Percentiles rank a stretch among this genome's conserved stretches.
These are phyloP conservation scores for Ceriagrion tenellum DNA, from an alignment of 2,888 invertebrate genomes.

Conservation along the genomic window DNA sequence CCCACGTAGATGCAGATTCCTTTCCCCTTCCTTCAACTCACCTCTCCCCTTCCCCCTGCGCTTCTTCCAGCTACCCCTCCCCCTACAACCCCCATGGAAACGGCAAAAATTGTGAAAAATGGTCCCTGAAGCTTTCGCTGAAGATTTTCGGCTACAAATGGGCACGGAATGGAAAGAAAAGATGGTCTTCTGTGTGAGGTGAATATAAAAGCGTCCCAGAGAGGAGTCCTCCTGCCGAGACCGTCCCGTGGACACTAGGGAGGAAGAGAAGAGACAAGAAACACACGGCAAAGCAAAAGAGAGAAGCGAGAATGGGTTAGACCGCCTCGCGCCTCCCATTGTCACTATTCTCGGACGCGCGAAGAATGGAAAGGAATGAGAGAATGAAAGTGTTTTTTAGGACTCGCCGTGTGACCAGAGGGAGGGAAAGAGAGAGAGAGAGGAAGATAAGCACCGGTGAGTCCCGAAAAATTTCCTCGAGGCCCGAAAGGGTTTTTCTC, in stretches of 20 bases:
- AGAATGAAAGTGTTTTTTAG: conserved; percentile 51
- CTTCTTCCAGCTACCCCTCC: background rate
- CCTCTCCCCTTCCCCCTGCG: background rate
- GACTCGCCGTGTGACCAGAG: background rate
- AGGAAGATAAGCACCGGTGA: conserved; percentile 28
- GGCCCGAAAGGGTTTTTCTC: conserved; percentile 12
- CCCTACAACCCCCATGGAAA: background rate
- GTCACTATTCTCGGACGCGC: conserved; percentile 31
- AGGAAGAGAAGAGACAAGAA: background rate
- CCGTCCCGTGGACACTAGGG: background rate
- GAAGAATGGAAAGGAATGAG: conserved; percentile 35
- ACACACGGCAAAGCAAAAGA: background rate
- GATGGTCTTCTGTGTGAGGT: background rate
- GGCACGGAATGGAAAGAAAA: conserved; percentile 26
- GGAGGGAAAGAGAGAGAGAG: background rate
- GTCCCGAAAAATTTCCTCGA: background rate
- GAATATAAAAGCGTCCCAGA: background rate
- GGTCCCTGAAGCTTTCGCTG: conserved; percentile 48
- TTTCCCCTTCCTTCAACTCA: background rate
- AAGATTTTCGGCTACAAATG: conserved; percentile 48
- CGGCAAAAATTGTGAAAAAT: conserved; percentile 49
- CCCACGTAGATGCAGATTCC: background rate
- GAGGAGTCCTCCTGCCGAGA: background rate
- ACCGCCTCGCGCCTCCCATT: conserved; percentile 51
- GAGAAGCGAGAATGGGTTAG: background rate